Evolutionary conservation across 92 coral and sea anemone genomes (phyloP), one percentile per base, ranked within the genome.

Genomic region (Phymanthus crucifer): DNA sequence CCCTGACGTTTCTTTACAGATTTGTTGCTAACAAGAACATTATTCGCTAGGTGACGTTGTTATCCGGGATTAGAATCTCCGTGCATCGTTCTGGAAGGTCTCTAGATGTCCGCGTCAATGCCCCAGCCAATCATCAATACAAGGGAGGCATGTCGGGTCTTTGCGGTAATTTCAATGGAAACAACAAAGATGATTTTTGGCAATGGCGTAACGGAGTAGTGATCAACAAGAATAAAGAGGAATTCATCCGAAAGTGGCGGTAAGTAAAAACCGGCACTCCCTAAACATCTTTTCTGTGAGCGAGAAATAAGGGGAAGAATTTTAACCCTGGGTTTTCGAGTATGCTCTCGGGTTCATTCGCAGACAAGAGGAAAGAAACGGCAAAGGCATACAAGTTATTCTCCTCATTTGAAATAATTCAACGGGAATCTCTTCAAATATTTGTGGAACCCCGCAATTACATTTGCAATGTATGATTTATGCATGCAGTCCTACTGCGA

Each of bases 91-190:
- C 31, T 57, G 66, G 21, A 40, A 77, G 85, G 90, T 90, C 90
- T 35, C 50, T 87, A 21, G 78, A 80, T 48, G 81, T 87, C 19
- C 71, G 74, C 38, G 57, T 89, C 64, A 54, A 72, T 37, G 87
- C 93, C 12, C 88, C 90, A 38, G 32, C 70, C 43, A 76, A 45
- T 21, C 48, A 10, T 14, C 2, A 43, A 43, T 79, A 71, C 43
- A 18, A 48, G 57, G 82, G 76, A 13, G 37, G 50, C 4, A 76
- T 79, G 6, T 79, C 80, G 35, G 93, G 93, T 11, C 80, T 90
- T 73, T 90, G 93, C 67, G 93, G 93, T 17, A 83, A 90, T 69
- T 87, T 81, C 58, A 84, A 90, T 46, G 86, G 82, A 9, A 33
- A 78, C 12, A 12, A 43, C 1, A 13, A 54, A 37, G 89, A 89